Percentiles rank a stretch among this genome's conserved stretches.
phyloP scores from a whole-genome alignment of 2,797 vertebrate genomes.

The Sebastes flavidus region DNA sequence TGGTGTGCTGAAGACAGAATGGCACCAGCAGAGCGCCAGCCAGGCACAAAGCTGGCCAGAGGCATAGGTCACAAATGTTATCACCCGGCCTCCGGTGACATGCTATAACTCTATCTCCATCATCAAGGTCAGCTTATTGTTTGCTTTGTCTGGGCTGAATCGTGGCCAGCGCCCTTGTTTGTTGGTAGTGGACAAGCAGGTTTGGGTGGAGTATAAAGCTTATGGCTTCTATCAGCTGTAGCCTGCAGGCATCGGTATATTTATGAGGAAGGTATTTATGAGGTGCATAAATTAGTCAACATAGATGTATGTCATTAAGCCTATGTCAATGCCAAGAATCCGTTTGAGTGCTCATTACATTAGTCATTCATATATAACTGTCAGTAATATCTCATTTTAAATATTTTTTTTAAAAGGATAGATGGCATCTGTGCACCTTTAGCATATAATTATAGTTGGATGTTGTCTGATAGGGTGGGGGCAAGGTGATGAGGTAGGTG shows the following conservation, averaged over 20 bases:
- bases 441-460: not conserved
- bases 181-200: slow-evolving; percentile 56
- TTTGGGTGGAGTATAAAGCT: slow-evolving; percentile 50
- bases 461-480: not conserved
- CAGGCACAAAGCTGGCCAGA: slow-evolving; percentile 64
- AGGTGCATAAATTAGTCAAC: not conserved
- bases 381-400: not conserved
- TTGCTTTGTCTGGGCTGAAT: slow-evolving; percentile 79
- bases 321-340: not conserved
- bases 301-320: not conserved
- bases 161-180: slow-evolving; percentile 33
- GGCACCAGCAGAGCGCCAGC: slow-evolving; percentile 77
- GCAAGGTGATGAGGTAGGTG: not conserved
- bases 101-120: slow-evolving; percentile 73
- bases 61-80: slow-evolving; percentile 78
- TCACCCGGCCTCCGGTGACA: slow-evolving; percentile 66
- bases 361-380: slow-evolving; percentile 1
- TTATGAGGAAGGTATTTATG: not conserved
- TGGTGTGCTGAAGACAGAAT: slow-evolving; percentile 75
- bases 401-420: not conserved
- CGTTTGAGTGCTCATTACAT: not conserved
- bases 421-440: not conserved
- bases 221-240: slow-evolving; percentile 1
- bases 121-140: slow-evolving; percentile 74
- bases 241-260: not conserved